Evolutionary conservation across 2,113 vertebrate genomes (phyloP).

Genomic region (Coracopsis vasa): DNA sequence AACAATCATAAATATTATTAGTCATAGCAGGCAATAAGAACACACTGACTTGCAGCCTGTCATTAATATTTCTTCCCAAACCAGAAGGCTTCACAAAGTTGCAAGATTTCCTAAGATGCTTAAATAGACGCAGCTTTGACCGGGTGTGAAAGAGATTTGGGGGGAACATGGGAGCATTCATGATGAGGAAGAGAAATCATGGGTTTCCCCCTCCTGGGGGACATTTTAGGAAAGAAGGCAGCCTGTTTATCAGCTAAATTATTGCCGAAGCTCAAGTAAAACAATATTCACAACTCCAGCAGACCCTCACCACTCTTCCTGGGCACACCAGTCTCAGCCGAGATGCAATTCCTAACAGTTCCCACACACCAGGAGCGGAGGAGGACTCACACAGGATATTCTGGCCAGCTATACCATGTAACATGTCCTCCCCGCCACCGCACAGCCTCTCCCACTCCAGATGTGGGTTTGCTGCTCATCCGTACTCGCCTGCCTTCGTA

Average conservation of each 20-base stretch:
- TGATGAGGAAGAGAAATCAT: background rate
- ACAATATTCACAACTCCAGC: background rate
- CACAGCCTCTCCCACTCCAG: constrained; percentile 5
- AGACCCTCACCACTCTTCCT: background rate
- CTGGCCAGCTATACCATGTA: background rate
- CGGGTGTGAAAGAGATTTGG: background rate
- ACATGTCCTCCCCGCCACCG: background rate
- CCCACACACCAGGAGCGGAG: background rate
- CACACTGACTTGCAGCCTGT: background rate
- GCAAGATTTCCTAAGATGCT: constrained; percentile 15
- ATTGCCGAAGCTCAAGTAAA: background rate
- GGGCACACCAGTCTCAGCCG: background rate
- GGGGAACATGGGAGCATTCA: background rate
- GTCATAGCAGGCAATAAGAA: background rate
- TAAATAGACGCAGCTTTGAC: background rate
- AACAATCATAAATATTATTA: background rate
- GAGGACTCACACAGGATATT: background rate
- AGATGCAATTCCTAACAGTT: background rate
- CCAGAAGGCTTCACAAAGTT: constrained; percentile 26
- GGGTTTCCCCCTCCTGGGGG: background rate
- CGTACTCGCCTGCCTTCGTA: background rate
- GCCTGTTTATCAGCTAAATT: background rate
- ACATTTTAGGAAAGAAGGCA: constrained; percentile 10
- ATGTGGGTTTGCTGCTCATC: background rate
- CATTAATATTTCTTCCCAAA: background rate